Percentiles rank a stretch among this genome's conserved stretches.
phyloP scores from a whole-genome alignment of 2,113 vertebrate genomes.

The Hymenochirus boettgeri region DNA sequence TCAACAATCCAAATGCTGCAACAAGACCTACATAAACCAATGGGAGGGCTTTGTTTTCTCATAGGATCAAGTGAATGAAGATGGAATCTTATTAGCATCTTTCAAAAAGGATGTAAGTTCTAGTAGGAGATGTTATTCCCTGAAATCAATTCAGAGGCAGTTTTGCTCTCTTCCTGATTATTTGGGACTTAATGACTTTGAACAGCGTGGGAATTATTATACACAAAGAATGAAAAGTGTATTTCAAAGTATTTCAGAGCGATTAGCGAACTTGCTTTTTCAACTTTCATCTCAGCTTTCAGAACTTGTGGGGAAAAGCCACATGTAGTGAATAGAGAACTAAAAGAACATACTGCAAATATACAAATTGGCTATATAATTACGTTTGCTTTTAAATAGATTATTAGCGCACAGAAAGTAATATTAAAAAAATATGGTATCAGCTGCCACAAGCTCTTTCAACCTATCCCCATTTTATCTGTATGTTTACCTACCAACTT shows the following conservation, averaged over 20 bases:
- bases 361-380: neutral
- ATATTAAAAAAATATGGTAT: no score
- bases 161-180: constrained; percentile 14
- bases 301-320: neutral
- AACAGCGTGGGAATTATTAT: neutral
- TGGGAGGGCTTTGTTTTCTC: neutral
- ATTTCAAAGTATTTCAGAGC: neutral
- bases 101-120: constrained; percentile 18
- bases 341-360: neutral
- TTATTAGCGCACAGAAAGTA: no score
- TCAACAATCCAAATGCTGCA: neutral
- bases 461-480: no score
- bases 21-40: neutral
- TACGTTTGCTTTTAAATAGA: neutral
- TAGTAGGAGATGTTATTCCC: constrained; percentile 4
- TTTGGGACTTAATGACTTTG: neutral
- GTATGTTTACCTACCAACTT: no score
- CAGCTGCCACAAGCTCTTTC: no score
- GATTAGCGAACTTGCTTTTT: neutral
- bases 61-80: neutral
- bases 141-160: neutral
- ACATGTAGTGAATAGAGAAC: neutral
- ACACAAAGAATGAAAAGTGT: neutral
- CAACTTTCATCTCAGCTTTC: neutral
- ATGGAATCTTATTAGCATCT: neutral